phyloP scores from a whole-genome alignment of 2,113 vertebrate species.

The Danio rerio region DNA sequence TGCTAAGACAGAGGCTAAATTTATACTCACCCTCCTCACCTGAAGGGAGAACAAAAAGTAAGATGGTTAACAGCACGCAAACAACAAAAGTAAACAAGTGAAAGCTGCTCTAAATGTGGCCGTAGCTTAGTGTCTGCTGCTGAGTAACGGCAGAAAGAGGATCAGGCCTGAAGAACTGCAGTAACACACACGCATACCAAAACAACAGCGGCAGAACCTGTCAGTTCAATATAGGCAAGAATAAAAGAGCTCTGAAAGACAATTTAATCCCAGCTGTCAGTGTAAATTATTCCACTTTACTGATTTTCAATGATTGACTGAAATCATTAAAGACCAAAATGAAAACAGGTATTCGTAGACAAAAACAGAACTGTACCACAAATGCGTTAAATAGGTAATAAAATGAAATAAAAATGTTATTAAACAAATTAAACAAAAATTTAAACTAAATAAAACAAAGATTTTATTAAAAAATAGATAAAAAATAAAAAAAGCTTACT shows the following conservation, averaged over 20 bases:
- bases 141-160: conserved; percentile 5
- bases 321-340: background rate
- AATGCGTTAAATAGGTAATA: too few species aligned
- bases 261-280: conserved; percentile 62
- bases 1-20: background rate
- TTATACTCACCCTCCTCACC: conserved; percentile 29
- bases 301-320: background rate
- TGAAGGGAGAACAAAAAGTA: conserved; percentile 8
- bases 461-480: too few species aligned
- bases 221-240: conserved; percentile 50
- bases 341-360: background rate
- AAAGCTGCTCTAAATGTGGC: conserved; percentile 29
- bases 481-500: too few species aligned
- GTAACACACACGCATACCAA: background rate
- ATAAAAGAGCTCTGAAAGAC: conserved; percentile 66
- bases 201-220: background rate
- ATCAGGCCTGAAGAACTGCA: conserved; percentile 18
- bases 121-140: background rate
- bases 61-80: background rate
- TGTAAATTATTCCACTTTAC: conserved; percentile 60
- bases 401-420: too few species aligned
- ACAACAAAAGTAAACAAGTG: background rate
- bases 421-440: too few species aligned
- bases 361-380: background rate
- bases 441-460: too few species aligned